Base-by-base conservation (phyloP, 1,140 invertebrate species). In the Drosophila leontia region DNA sequence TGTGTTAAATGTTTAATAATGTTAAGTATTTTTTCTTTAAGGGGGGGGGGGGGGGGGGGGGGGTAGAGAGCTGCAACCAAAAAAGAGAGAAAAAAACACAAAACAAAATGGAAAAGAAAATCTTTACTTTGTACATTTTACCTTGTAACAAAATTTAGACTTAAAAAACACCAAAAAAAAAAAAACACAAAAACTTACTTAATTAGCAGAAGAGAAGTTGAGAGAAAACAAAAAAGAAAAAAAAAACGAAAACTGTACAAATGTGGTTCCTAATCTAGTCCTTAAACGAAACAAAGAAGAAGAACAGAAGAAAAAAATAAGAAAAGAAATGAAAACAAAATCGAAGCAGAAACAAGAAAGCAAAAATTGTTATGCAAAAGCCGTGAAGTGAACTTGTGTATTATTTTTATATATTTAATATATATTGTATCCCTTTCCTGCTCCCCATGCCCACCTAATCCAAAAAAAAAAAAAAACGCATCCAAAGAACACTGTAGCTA, bases 241-340 rank as follows among this genome's bases (percentile, higher is more conserved):
- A 80, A 55, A 65, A 55, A 79, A 80, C 70, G 72, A 75, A 91
- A 78, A 92, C 69, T 92, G 91, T 91, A 92, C 87, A 91, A 91
- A 92, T 91, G 87, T 90, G 86, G 91, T 92, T 92, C 91, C 91
- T 92, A 92, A 91, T 91, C 91, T 92, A 92, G 91, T 92, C 91
- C 84, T 80, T 77, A 83, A 87, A 84, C 37, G 13, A 48, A 53
- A 47, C 53, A 67, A 53, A 62, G 26, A 41, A 9, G 19, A 15
- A 17, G 44, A 61, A 56, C 61, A 62, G 60, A 51, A 58, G 23
- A 51, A 12, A 32, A 17, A 17, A 35, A 34, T 8, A 41, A 47
- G 41, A 9, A 29, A 9, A 5, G 45, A 26, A 19, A 19, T 11
- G 29, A 39, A 61, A 56, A 11, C 45, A 9, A 50, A 37, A 68